Percentiles rank a stretch among this genome's conserved stretches.
phyloP scores from a whole-genome alignment of 2,113 vertebrate species.

The Lontra canadensis region DNA sequence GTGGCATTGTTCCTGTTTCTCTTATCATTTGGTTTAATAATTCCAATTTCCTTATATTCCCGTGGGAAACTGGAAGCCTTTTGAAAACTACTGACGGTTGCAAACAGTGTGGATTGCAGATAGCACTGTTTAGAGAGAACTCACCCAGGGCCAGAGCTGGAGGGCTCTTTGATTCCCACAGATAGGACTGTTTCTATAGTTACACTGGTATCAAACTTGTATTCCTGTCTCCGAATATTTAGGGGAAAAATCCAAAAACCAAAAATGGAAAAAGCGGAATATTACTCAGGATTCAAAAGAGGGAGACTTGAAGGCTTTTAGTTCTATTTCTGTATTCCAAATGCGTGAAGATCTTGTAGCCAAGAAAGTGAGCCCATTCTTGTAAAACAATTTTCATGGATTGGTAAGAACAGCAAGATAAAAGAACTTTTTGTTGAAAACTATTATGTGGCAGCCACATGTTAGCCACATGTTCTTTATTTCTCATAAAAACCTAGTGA shows the following conservation, averaged over 20 bases:
- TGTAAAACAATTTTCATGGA: not conserved
- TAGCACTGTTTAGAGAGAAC: not conserved
- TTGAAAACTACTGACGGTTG: not conserved
- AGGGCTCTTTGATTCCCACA: not conserved
- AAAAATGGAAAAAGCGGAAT: not conserved
- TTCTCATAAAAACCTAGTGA: not conserved
- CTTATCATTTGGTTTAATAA: conserved; percentile 68
- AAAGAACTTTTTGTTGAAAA: not conserved
- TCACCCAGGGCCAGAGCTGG: not conserved
- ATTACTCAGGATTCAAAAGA: conserved; percentile 12
- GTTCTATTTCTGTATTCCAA: not conserved
- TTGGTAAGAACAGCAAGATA: not conserved
- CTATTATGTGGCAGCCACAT: not conserved
- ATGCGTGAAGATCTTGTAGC: not conserved
- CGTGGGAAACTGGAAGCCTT: conserved; percentile 73
- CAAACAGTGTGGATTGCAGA: conserved; percentile 30
- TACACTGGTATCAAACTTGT: conserved; percentile 24
- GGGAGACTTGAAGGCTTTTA: not conserved
- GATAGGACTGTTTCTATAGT: conserved; percentile 50
- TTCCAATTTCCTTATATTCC: conserved; percentile 80
- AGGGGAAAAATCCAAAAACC: conserved; percentile 18
- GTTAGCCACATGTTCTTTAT: not conserved
- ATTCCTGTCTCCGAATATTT: conserved; percentile 34
- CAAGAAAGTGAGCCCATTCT: not conserved
- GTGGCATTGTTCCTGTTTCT: conserved; percentile 73